Base-by-base conservation (phyloP, 2,888 invertebrate species). In the Latheticus oryzae region DNA sequence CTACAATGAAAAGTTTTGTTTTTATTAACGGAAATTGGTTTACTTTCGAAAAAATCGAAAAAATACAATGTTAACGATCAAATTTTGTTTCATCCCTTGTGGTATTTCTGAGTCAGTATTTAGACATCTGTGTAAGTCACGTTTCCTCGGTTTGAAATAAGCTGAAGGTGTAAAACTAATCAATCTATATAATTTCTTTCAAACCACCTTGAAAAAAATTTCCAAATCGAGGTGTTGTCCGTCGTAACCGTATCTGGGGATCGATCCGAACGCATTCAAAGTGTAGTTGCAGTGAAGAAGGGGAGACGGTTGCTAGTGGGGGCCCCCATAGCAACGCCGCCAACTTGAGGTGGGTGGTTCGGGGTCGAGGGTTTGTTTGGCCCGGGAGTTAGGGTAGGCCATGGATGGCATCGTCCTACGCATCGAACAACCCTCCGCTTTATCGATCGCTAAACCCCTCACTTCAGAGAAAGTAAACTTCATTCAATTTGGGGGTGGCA, bases 371-470 rank as follows among this genome's bases (percentile, higher is more conserved):
- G 70, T 73, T 73, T 72, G 72, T 73, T 73, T 72, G 66, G 72
- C 70, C 72, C 71, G 72, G 71, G 71, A 69, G 70, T 73, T 73
- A 70, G 70, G 72, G 70, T 70, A 73, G 73, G 73, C 64, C 71
- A 73, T 70, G 70, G 68, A 65, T 66, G 50, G 52, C 66, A 64
- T 63, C 67, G 64, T 63, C 67, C 67, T 68, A 67, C 70, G 67
- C 70, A 67, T 63, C 56, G 58, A 63, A 62, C 66, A 62, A 62
- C 65, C 66, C 66, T 63, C 62, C 59, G 71, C 70, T 70, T 64
- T 68, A 71, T 72, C 69, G 71, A 71, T 71, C 69, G 45, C 23
- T n/a, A 5, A 45, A 43, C 45, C 35, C 52, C 55, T 28, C 40
- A 38, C 37, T 45, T 52, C 16, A 19, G 56, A 55, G 48, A 55